phyloP scores from a whole-genome alignment of 2,797 vertebrate species.

The Sebastes nivosus region DNA sequence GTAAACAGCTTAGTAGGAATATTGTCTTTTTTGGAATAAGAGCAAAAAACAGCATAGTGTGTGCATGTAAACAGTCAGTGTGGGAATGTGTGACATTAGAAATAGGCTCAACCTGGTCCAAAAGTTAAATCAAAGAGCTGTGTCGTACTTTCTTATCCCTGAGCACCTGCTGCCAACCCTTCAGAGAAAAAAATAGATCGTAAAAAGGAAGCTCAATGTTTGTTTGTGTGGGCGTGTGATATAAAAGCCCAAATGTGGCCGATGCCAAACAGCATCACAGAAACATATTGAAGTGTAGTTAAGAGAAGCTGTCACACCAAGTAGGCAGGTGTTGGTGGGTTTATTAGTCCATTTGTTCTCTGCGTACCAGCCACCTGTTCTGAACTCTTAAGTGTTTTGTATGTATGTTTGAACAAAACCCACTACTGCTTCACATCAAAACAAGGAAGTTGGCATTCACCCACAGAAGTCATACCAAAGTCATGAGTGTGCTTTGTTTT shows the following conservation, averaged over 20 bases:
- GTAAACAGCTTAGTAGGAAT: too few species aligned
- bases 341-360: constrained; percentile 10
- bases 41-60: neutral
- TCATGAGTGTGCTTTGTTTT: neutral
- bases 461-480: constrained; percentile 8
- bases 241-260: neutral
- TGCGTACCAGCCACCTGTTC: constrained; percentile 6
- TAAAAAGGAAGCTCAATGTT: neutral
- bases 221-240: neutral
- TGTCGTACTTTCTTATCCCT: neutral
- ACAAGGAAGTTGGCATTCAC: neutral
- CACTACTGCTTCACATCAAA: neutral
- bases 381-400: neutral
- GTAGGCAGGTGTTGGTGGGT: neutral
- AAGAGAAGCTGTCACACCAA: neutral
- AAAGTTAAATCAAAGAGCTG: neutral
- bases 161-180: neutral
- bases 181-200: neutral
- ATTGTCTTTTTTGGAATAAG: too few species aligned
- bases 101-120: neutral
- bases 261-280: neutral
- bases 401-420: constrained; percentile 11
- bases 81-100: neutral
- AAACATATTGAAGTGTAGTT: neutral
- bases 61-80: neutral